These are phyloP conservation scores for Eupristina koningsbergeri DNA, from an alignment of 1,140 invertebrate species.

Conservation along the genomic window DNA sequence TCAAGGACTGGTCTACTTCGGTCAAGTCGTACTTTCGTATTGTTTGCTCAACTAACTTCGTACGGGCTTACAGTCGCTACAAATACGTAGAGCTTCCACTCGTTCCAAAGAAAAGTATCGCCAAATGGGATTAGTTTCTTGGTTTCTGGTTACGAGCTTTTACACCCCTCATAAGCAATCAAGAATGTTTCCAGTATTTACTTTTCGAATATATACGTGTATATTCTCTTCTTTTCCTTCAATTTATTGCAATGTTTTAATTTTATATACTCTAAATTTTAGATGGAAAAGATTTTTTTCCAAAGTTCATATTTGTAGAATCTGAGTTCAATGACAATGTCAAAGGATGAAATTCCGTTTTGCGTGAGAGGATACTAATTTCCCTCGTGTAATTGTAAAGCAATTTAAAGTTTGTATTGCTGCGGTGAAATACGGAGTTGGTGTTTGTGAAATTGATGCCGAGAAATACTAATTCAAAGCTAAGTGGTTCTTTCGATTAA, in stretches of 20 bases:
- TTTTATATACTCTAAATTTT: not conserved
- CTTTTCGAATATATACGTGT: not conserved
- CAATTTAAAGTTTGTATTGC: slow-evolving; percentile 36
- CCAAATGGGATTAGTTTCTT: slow-evolving; percentile 41
- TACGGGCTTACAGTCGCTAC: not conserved
- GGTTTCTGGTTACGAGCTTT: slow-evolving; percentile 16
- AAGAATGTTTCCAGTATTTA: not conserved
- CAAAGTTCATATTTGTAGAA: not conserved
- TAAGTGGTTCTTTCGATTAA: too few species aligned
- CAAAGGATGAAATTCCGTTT: not conserved
- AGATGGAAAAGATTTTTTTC: not conserved
- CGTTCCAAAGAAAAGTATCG: not conserved
- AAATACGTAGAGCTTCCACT: not conserved
- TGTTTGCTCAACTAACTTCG: slow-evolving; percentile 46
- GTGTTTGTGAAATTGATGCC: too few species aligned
- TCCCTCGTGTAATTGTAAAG: slow-evolving; percentile 37
- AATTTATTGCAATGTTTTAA: not conserved
- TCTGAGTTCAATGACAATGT: not conserved
- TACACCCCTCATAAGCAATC: not conserved
- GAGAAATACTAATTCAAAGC: too few species aligned
- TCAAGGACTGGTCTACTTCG: not conserved
- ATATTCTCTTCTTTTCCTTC: not conserved
- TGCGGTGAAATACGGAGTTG: slow-evolving; percentile 12
- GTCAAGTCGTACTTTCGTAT: slow-evolving; percentile 16
- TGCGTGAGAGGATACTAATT: not conserved